Evolutionary conservation across 2,797 vertebrate species (phyloP).

Genomic region (Clarias fuscus): DNA sequence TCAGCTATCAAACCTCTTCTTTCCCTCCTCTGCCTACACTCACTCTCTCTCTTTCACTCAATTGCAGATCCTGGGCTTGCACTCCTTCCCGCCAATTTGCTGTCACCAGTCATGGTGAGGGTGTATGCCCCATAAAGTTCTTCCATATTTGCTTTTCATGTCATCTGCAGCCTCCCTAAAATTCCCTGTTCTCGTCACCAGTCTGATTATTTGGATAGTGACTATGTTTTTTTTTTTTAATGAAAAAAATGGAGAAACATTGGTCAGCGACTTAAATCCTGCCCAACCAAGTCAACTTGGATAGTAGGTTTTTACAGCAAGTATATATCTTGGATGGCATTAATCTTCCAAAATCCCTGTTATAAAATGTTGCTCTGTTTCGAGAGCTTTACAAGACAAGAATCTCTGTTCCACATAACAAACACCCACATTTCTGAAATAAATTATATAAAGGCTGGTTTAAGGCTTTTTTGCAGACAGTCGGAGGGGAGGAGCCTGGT

Average conservation of each 20-base stretch:
- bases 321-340: not conserved
- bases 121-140: not conserved
- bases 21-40: slow-evolving; percentile 45
- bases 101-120: not conserved
- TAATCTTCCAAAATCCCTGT: not conserved
- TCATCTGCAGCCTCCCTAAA: not conserved
- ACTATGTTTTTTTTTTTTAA: too few relatives aligned
- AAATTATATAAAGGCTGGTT: slow-evolving; percentile 60
- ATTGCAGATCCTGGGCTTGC: slow-evolving; percentile 29
- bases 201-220: not conserved
- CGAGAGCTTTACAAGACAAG: slow-evolving; percentile 12
- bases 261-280: not conserved
- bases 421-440: slow-evolving; percentile 48
- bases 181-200: not conserved
- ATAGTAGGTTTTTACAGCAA: not conserved
- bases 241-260: too few relatives aligned
- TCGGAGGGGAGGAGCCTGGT: slow-evolving; percentile 37
- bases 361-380: not conserved
- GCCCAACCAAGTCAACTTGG: not conserved
- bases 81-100: slow-evolving; percentile 24
- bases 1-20: slow-evolving; percentile 69
- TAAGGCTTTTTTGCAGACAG: slow-evolving; percentile 44
- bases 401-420: slow-evolving; percentile 2
- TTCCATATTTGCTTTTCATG: not conserved
- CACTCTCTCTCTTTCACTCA: slow-evolving; percentile 22